phyloP scores from a whole-genome alignment of 2,113 vertebrate species.

The Pteruthius melanotis region DNA sequence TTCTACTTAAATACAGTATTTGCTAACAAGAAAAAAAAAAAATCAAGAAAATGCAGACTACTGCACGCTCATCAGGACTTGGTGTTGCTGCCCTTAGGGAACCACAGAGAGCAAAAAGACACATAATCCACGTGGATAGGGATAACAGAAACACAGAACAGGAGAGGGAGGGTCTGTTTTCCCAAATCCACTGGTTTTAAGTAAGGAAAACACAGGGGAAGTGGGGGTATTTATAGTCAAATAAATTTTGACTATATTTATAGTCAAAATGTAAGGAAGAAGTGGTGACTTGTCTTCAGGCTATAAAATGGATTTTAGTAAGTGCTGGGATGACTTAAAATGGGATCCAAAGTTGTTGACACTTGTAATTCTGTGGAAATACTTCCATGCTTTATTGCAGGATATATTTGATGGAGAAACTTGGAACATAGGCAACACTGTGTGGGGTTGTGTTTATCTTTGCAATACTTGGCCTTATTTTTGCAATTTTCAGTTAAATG shows the following conservation, averaged over 20 bases:
- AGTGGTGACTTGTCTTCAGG: background rate
- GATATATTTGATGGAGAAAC: background rate
- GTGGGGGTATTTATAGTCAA: no score
- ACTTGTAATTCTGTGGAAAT: background rate
- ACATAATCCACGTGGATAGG: accelerated
- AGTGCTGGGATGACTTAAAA: background rate
- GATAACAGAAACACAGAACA: background rate
- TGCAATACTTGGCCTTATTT: background rate
- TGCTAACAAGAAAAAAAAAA: background rate
- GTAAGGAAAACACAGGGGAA: background rate
- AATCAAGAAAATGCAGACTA: background rate
- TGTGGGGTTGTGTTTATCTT: background rate
- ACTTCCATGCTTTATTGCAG: background rate
- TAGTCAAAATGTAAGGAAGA: background rate
- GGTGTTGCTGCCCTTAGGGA: background rate
- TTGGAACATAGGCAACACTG: accelerated
- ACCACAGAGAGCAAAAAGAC: background rate
- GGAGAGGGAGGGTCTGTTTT: background rate
- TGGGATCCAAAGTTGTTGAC: background rate
- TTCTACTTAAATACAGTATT: background rate
- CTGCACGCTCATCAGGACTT: background rate
- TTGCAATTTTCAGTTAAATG: background rate
- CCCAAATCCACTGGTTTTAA: background rate
- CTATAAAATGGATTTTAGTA: background rate
- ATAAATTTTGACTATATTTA: no score